Percentiles rank a stretch among this genome's conserved stretches.
These are phyloP conservation scores for Lepisosteus osseus DNA, from an alignment of 2,113 vertebrate species.

Conservation along the genomic window DNA sequence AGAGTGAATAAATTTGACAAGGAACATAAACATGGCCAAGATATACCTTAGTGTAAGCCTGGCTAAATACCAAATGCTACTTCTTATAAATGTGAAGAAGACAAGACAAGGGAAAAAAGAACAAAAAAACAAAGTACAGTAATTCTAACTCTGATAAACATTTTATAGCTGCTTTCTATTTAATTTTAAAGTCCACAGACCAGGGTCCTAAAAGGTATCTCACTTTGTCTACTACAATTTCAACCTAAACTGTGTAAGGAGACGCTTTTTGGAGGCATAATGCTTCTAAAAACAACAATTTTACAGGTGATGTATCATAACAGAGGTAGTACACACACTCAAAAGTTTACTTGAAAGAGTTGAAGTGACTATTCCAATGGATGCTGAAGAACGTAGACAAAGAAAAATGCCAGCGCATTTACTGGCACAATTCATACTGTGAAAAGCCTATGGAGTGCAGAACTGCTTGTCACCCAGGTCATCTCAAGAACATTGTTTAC, in stretches of 20 bases:
- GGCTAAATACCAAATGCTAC: conserved; percentile 61
- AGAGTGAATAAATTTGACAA: conserved; percentile 80
- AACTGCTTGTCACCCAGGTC: too few species aligned
- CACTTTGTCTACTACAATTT: conserved; percentile 53
- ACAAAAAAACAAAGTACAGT: conserved; percentile 45
- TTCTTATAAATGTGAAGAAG: conserved; percentile 53
- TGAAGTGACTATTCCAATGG: too few species aligned
- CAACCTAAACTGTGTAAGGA: conserved; percentile 18
- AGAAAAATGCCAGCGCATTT: too few species aligned
- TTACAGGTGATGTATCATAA: too few species aligned
- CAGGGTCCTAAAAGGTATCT: conserved; percentile 51
- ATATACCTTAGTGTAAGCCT: conserved; percentile 60
- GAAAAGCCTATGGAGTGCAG: too few species aligned
- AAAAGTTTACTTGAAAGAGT: too few species aligned
- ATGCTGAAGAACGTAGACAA: too few species aligned
- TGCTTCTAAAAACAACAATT: too few species aligned
- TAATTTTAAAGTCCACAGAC: conserved; percentile 43
- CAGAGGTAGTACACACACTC: too few species aligned
- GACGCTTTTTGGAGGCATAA: too few species aligned
- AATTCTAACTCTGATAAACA: conserved; percentile 61
- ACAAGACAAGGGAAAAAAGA: conserved; percentile 33
- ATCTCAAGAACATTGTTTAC: too few species aligned
- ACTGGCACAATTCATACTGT: too few species aligned
- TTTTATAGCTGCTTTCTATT: conserved; percentile 61
- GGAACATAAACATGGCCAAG: conserved; percentile 75